phyloP scores from a whole-genome alignment of 2,888 invertebrate genomes.

The Pomacea canaliculata region DNA sequence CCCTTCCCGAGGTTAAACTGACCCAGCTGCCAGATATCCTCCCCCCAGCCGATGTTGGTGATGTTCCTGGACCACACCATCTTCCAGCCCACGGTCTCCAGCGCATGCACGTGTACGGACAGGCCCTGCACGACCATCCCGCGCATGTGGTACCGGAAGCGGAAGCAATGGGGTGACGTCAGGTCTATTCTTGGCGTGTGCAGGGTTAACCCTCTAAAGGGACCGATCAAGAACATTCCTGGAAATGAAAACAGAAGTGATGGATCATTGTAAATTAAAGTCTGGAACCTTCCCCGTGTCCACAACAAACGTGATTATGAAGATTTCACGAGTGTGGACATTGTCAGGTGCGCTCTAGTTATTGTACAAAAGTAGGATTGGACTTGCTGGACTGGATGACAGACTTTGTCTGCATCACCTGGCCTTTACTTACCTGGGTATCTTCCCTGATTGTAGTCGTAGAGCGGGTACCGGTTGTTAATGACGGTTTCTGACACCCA shows the following conservation, averaged over 20 bases:
- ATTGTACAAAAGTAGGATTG: too few relatives aligned
- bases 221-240: slow-evolving; percentile 31
- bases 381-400: too few relatives aligned
- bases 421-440: slow-evolving; percentile 46
- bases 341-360: too few relatives aligned
- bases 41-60: slow-evolving; percentile 16
- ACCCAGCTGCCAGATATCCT: slow-evolving; percentile 53
- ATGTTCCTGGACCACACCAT: not conserved
- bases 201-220: slow-evolving; percentile 32
- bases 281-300: too few relatives aligned
- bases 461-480: slow-evolving; percentile 40
- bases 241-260: not conserved
- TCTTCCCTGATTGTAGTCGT: slow-evolving; percentile 53
- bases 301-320: too few relatives aligned
- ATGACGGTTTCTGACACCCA: slow-evolving; percentile 27
- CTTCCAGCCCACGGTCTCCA: slow-evolving; percentile 10
- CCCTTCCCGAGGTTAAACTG: slow-evolving; percentile 48
- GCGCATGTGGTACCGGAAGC: slow-evolving; percentile 58
- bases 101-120: slow-evolving; percentile 36
- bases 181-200: slow-evolving; percentile 44
- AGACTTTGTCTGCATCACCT: too few relatives aligned
- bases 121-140: slow-evolving; percentile 41
- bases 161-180: slow-evolving; percentile 46
- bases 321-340: too few relatives aligned
- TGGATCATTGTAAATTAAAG: too few relatives aligned